phyloP scores from a whole-genome alignment of 2,888 invertebrate species.

The Hoplodrina blanda region DNA sequence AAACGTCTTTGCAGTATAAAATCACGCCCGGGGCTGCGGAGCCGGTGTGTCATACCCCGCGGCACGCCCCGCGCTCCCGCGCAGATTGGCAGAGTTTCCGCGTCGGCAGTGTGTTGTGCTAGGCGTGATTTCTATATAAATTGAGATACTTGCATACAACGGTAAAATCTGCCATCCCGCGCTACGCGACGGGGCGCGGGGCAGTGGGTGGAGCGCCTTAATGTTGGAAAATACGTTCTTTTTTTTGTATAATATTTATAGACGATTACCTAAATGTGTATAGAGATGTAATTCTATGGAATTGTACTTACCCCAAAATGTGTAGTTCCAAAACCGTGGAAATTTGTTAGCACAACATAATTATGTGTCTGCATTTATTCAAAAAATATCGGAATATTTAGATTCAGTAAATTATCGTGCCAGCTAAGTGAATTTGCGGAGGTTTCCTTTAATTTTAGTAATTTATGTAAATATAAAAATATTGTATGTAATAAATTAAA shows the following conservation, averaged over 20 bases:
- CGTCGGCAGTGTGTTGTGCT: too few species aligned
- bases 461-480: slow-evolving; percentile 86
- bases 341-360: slow-evolving; percentile 42
- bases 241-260: not conserved
- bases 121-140: too few species aligned
- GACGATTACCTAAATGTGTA: not conserved
- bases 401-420: slow-evolving; percentile 60
- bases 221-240: not conserved
- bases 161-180: too few species aligned
- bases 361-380: slow-evolving; percentile 59
- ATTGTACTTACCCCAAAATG: slow-evolving; percentile 4
- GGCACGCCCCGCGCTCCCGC: too few species aligned
- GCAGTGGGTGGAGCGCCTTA: too few species aligned
- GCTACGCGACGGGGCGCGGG: too few species aligned
- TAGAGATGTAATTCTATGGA: slow-evolving; percentile 7
- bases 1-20: too few species aligned
- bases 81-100: too few species aligned
- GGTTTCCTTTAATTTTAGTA: slow-evolving; percentile 74
- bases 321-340: slow-evolving; percentile 16
- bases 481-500: slow-evolving; percentile 84
- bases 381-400: slow-evolving; percentile 28
- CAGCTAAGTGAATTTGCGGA: slow-evolving; percentile 61
- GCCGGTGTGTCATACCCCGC: too few species aligned
- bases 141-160: too few species aligned
- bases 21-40: too few species aligned